A percentile compares a stretch with the other conserved stretches of the same genome.
These are phyloP conservation scores for Macrophya alboannulata DNA, from an alignment of 2,888 invertebrate genomes.

Conservation along the genomic window DNA sequence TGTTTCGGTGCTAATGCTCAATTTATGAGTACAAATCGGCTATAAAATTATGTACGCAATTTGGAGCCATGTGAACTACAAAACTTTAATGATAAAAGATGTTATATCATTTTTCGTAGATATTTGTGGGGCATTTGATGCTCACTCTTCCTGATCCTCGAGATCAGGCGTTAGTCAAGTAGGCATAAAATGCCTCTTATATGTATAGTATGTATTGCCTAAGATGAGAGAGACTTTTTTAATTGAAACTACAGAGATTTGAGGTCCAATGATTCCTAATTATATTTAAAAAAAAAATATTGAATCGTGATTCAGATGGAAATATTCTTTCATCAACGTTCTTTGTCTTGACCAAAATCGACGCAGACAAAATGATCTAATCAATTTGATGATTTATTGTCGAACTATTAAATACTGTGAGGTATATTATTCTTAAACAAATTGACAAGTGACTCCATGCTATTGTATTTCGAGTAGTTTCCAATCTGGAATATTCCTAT, in stretches of 20 bases:
- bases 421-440: not conserved
- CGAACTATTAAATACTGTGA: not conserved
- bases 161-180: not conserved
- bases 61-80: not conserved
- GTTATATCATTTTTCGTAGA: slow-evolving; percentile 2
- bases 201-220: slow-evolving; percentile 14
- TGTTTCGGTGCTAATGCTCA: slow-evolving; percentile 41
- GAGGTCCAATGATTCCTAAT: slow-evolving; percentile 35
- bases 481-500: slow-evolving; percentile 8
- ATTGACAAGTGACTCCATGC: slow-evolving; percentile 5
- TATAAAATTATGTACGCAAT: slow-evolving; percentile 10
- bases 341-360: slow-evolving; percentile 19
- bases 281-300: slow-evolving; percentile 7
- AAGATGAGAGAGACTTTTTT: slow-evolving; percentile 16
- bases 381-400: slow-evolving; percentile 20
- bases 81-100: not conserved
- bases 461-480: slow-evolving; percentile 35
- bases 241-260: not conserved
- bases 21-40: slow-evolving; percentile 16
- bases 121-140: not conserved
- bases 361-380: not conserved
- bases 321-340: slow-evolving; percentile 5
- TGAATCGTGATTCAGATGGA: not conserved
- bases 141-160: not conserved
- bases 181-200: not conserved